Conservation (phyloP, 2,888 invertebrate species). For the Dromius quadrimaculatus region DNA sequence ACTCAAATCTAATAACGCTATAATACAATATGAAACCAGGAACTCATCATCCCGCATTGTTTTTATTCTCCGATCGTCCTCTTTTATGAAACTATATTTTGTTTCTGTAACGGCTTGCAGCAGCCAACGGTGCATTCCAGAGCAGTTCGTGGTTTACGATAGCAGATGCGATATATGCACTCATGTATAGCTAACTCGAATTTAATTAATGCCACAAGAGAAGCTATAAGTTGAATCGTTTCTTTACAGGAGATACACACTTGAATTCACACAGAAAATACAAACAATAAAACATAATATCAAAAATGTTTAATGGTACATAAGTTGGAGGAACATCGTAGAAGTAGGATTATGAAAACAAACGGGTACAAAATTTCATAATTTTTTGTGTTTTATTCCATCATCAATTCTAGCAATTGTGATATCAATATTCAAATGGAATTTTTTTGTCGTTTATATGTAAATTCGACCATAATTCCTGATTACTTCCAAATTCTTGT, state of each 20-base stretch:
- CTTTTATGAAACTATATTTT: not conserved
- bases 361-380: no score
- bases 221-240: not conserved
- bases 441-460: no score
- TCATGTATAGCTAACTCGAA: not conserved
- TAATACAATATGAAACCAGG: not conserved
- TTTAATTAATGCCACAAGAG: slow-evolving; percentile 6
- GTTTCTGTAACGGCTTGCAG: not conserved
- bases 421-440: no score
- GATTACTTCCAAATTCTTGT: not conserved
- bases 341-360: no score
- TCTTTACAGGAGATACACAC: not conserved
- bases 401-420: no score
- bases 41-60: not conserved
- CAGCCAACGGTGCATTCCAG: not conserved
- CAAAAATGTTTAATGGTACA: no score
- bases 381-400: no score
- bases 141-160: not conserved
- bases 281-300: no score
- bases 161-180: not conserved
- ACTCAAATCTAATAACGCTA: slow-evolving; percentile 4
- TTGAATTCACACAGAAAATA: not conserved
- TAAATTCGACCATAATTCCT: no score
- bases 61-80: slow-evolving; percentile 2
- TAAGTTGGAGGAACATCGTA: no score